A percentile compares a stretch with the other conserved stretches of the same genome.
These are phyloP conservation scores for Echeneis naucrates DNA, from an alignment of 2,797 vertebrate species.

Conservation along the genomic window DNA sequence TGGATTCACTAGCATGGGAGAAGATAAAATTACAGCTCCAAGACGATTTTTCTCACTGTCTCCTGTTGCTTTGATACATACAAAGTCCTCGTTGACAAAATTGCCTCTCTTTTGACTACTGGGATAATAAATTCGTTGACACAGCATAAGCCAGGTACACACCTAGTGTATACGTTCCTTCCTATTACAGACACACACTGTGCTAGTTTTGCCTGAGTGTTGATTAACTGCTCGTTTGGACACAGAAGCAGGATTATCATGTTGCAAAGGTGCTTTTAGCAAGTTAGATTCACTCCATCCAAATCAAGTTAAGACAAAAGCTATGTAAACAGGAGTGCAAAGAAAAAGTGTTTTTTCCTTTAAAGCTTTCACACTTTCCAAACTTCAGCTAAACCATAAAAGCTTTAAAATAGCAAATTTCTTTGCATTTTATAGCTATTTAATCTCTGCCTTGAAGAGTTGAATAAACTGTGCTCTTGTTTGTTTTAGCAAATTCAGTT, in stretches of 20 bases:
- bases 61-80: slow-evolving; percentile 14
- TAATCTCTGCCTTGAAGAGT: not conserved
- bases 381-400: not conserved
- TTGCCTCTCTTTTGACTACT: not conserved
- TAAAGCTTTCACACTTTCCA: not conserved
- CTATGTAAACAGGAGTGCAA: not conserved
- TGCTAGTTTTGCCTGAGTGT: not conserved
- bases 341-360: not conserved
- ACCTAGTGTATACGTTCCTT: slow-evolving; percentile 21
- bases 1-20: not conserved
- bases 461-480: not conserved
- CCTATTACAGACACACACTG: not conserved
- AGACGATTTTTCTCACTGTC: not conserved
- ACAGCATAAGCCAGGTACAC: not conserved
- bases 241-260: slow-evolving; percentile 1
- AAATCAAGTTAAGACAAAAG: slow-evolving; percentile 3
- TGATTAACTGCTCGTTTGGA: not conserved
- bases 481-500: slow-evolving; percentile 93
- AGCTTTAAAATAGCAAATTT: not conserved
- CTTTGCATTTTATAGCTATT: not conserved
- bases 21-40: slow-evolving; percentile 1
- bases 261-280: not conserved
- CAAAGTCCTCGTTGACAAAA: slow-evolving; percentile 21
- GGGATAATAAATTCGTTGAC: slow-evolving; percentile 21
- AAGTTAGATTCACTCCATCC: not conserved